A percentile compares a stretch with the other conserved stretches of the same genome.
Evolutionary conservation across 92 coral and sea anemone genomes (phyloP).

Genomic region (Actinernus sp.): DNA sequence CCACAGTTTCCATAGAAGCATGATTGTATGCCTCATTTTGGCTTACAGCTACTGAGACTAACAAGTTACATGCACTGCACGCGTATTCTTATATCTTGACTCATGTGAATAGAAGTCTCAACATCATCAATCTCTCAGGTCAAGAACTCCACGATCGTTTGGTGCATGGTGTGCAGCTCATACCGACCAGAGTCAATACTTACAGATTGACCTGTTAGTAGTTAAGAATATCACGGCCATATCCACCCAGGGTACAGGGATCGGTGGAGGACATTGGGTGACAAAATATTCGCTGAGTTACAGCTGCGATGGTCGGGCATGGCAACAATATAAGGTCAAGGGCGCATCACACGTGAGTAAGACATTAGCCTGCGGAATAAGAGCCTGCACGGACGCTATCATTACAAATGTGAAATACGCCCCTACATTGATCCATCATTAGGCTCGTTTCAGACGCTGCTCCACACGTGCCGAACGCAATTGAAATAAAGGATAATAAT

Average conservation of each 20-base stretch:
- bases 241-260: constrained; percentile 70
- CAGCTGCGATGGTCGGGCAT: constrained; percentile 74
- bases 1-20: too few relatives aligned
- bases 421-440: too few relatives aligned
- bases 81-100: too few relatives aligned
- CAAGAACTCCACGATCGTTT: constrained; percentile 29
- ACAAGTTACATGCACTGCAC: not conserved
- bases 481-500: too few relatives aligned
- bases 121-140: not conserved
- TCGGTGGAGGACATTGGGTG: constrained; percentile 74
- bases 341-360: too few relatives aligned
- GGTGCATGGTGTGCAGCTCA: constrained; percentile 83
- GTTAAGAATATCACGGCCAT: constrained; percentile 74
- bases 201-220: constrained; percentile 66
- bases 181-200: constrained; percentile 47
- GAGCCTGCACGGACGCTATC: too few relatives aligned
- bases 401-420: too few relatives aligned
- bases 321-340: constrained; percentile 7
- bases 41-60: not conserved
- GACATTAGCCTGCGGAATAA: too few relatives aligned
- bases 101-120: too few relatives aligned
- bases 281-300: constrained; percentile 71
- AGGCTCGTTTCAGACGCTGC: too few relatives aligned
- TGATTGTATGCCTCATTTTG: not conserved
- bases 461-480: too few relatives aligned